A percentile compares a stretch with the other conserved stretches of the same genome.
Evolutionary conservation across 2,113 vertebrate species (phyloP).

Genomic region (Sigmodon hispidus): DNA sequence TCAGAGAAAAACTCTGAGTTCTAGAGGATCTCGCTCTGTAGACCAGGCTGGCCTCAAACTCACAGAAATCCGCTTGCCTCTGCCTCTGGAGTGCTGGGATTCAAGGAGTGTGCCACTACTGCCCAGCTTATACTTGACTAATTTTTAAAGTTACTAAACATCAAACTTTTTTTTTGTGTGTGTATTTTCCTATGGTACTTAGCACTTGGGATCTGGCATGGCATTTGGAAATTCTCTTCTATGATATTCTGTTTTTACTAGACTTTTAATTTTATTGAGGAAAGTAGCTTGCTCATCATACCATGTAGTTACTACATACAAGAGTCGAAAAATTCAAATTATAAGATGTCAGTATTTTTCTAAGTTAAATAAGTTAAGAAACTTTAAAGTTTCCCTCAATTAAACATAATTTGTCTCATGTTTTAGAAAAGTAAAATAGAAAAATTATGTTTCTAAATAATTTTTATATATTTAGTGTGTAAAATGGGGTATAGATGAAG

Average conservation of each 20-base stretch:
- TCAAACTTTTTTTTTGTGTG: background rate
- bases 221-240: background rate
- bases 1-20: too few relatives aligned
- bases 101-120: background rate
- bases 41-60: background rate
- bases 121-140: background rate
- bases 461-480: background rate
- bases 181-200: background rate
- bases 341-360: slow-evolving; percentile 2
- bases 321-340: slow-evolving; percentile 11
- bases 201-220: background rate
- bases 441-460: slow-evolving; percentile 27
- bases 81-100: background rate
- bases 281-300: background rate
- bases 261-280: background rate
- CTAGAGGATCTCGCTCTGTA: too few relatives aligned
- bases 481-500: background rate
- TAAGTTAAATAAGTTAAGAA: background rate
- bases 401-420: slow-evolving; percentile 15
- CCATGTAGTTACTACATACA: background rate
- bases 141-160: background rate
- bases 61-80: background rate
- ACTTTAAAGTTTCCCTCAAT: slow-evolving; percentile 42
- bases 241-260: background rate
- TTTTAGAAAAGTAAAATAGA: background rate